Base-by-base conservation (phyloP, 2,113 vertebrate species). In the Lamprologus tigripictilis region DNA sequence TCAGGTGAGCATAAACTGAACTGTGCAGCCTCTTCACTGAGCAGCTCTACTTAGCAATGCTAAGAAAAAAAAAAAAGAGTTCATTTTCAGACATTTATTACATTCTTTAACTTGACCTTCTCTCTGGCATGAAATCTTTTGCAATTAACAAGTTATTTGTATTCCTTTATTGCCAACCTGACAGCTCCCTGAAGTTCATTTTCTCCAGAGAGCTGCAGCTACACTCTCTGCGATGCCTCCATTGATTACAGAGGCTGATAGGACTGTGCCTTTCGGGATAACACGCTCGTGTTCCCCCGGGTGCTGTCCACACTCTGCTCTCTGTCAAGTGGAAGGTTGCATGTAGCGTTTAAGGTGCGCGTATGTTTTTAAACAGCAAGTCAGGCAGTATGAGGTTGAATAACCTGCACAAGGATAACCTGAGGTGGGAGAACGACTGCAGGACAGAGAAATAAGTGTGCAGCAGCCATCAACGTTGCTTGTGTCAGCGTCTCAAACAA, bases 101-200 rank as follows among this genome's bases (percentile, higher is more conserved):
- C 86, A 26, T 88, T 82, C 49, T 42, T 90, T 84, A 63, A 83
- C 84, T 40, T 86, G 61, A 90, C 89, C 35, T 68, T 80, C 84
- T 82, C 76, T 42, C 73, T 8, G 4, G 13, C 7, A 10, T 51
- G 6, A 13, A 63, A 53, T 68, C 37, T 61, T 85, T 79, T 86
- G 58, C 87, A 92, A 95, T 91, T 93, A 94, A 58, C 82, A 42
- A 57, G 73, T 83, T 54, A 86, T 92, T 90, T 94, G 85, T 92
- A 81, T 91, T 85, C 87, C 58, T 89, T 87, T 87, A 87, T 81
- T 88, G 86, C 35, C n/a, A 8, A 81, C 85, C 90, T 84, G 90
- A 84, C 85, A 90, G 89, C 66, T 87, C 68, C 71, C 89, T 83
- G 33, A 82, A 86, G 85, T 89, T 93, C 66, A 88, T 86, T 91